Base-by-base conservation (phyloP, 1,140 invertebrate species). In the Drosophila ficusphila region DNA sequence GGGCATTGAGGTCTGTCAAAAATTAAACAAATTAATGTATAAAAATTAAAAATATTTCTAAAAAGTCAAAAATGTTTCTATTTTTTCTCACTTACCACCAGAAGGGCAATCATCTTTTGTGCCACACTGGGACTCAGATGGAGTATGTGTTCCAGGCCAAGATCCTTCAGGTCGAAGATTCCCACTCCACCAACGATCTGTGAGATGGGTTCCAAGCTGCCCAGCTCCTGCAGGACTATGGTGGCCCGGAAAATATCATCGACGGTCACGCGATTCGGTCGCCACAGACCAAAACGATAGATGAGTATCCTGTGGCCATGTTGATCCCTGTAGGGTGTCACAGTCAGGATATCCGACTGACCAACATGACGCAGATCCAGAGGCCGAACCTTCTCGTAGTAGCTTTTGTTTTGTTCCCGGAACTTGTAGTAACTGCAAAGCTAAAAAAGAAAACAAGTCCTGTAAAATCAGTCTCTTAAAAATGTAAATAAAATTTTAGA, bases 151-250 rank as follows among this genome's bases (percentile, higher is more conserved):
- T 94, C 92, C 65, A 96, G 92, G 0, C 94, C 93, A 31, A 97
- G 93, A 39, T 94, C 94, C 60, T 94, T 93, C 4, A 96, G 88
- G 89, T 97, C 96, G 54, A 96, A 96, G 21, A 97, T 93, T 4
- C 94, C 95, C 4, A 96, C 92, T 1, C 95, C 96, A 0, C 96
- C 96, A 3, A 96, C 90, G n/a, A 96, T 94, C 89, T 96, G 96
- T 0, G 94, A 94, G 8, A 93, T 92, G 1, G 94, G 95, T 78
- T 97, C 96, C 44, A 96, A 65, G 19, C 96, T 92, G 0, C 95
- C 95, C 1, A 96, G 83, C 79, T 97, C 96, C 7, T 96, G 88
- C 11, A 95, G 92, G 21, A 95, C 91, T 21, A 96, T 93, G 0
- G 95, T 95, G 0, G 94, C 95, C 79, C 95, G 95, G 71, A 96